Evolutionary conservation across 2,888 invertebrate species (phyloP).

Genomic region (Heliconius charithonia): DNA sequence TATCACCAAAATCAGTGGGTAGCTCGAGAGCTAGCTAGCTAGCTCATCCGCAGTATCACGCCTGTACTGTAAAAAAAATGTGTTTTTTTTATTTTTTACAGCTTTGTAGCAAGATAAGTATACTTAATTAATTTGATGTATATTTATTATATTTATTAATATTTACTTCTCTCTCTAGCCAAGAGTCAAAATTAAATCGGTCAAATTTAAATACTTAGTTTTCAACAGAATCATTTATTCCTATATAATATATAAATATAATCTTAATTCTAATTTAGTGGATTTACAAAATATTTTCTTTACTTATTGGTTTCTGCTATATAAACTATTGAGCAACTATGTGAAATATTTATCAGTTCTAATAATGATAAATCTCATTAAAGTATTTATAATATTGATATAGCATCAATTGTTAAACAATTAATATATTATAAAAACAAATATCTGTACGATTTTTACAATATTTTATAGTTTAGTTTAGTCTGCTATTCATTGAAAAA

Average conservation of each 20-base stretch:
- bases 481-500: neutral
- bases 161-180: too few relatives aligned
- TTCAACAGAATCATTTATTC: constrained; percentile 19
- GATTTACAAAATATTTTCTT: constrained; percentile 38
- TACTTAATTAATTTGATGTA: too few relatives aligned
- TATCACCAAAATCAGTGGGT: too few relatives aligned
- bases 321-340: constrained; percentile 52
- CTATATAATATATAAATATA: constrained; percentile 35
- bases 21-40: too few relatives aligned
- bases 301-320: constrained; percentile 32
- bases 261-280: constrained; percentile 35
- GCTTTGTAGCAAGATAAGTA: too few relatives aligned
- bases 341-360: constrained; percentile 49
- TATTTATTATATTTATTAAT: too few relatives aligned
- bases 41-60: too few relatives aligned
- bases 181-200: neutral
- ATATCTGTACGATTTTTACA: neutral
- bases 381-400: constrained; percentile 15
- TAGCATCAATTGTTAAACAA: constrained; percentile 8
- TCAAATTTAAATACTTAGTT: neutral
- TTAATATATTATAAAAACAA: constrained; percentile 16
- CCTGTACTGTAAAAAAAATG: too few relatives aligned
- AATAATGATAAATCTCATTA: constrained; percentile 24
- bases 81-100: too few relatives aligned
- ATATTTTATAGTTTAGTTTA: constrained; percentile 1